A percentile compares a stretch with the other conserved stretches of the same genome.
phyloP scores from a whole-genome alignment of 2,113 vertebrate genomes.

The Corydoras maculifer region DNA sequence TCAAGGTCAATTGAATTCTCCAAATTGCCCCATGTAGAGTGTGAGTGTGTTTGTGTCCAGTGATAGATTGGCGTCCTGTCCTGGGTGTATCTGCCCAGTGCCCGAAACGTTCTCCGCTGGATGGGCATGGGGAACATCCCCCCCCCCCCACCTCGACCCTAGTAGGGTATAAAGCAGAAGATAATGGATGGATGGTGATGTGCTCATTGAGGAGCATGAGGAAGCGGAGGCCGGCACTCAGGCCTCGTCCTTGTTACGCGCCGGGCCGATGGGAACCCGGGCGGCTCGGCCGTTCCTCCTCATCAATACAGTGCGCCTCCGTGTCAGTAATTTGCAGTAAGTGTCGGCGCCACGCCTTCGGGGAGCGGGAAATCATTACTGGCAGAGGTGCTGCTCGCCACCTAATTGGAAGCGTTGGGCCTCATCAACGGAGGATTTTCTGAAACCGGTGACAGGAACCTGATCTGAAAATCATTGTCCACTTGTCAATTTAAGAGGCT shows the following conservation, averaged over 20 bases:
- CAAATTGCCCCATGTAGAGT: no score
- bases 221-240: slow-evolving; percentile 32
- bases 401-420: slow-evolving; percentile 99
- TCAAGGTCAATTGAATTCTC: no score
- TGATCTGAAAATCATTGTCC: slow-evolving; percentile 99
- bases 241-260: slow-evolving; percentile 72
- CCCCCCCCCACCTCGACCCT: no score
- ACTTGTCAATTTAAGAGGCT: slow-evolving; percentile 99
- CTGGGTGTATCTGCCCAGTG: no score
- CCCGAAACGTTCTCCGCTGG: no score
- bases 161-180: no score
- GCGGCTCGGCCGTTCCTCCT: slow-evolving; percentile 75
- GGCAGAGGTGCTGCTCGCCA: slow-evolving; percentile 80
- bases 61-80: no score
- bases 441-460: slow-evolving; percentile 98
- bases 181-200: no score
- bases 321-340: slow-evolving; percentile 99
- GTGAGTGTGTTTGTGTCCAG: no score
- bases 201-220: not conserved
- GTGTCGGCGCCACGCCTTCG: slow-evolving; percentile 87
- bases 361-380: slow-evolving; percentile 94
- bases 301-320: slow-evolving; percentile 92
- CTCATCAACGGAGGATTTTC: slow-evolving; percentile 97
- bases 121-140: no score
- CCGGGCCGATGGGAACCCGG: slow-evolving; percentile 82